Percentiles rank a stretch among this genome's conserved stretches.
Evolutionary conservation across 2,113 vertebrate genomes (phyloP).

Genomic region (Malurus melanocephalus): DNA sequence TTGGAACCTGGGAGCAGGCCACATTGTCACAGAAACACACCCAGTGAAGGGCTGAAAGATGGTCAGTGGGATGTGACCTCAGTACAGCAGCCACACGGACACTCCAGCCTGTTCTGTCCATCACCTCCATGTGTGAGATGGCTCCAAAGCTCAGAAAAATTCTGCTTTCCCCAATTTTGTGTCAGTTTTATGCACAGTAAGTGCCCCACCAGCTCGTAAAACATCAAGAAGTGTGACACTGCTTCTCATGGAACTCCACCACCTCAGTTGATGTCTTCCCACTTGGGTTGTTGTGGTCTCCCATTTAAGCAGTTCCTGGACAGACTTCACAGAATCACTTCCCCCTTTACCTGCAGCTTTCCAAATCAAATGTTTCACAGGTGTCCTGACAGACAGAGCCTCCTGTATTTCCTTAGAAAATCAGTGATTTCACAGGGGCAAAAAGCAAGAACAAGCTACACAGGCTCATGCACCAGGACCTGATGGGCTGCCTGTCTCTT

Average conservation of each 20-base stretch:
- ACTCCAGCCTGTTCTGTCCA: neutral
- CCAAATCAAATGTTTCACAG: neutral
- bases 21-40: neutral
- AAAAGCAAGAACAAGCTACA: neutral
- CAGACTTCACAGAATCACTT: neutral
- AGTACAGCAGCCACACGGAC: neutral
- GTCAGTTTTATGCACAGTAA: neutral
- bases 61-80: neutral
- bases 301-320: neutral
- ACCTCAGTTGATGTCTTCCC: neutral
- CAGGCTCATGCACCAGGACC: neutral
- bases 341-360: neutral
- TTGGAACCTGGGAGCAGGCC: neutral
- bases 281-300: fast-evolving
- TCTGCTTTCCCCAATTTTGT: neutral
- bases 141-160: neutral
- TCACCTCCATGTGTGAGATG: neutral
- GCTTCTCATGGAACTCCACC: neutral
- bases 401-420: neutral
- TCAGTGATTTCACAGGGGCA: neutral
- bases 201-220: neutral
- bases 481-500: neutral
- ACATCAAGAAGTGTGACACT: too few species aligned
- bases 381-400: neutral
- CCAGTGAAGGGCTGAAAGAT: neutral